A percentile compares a stretch with the other conserved stretches of the same genome.
These are phyloP conservation scores for Mythimna ferrago DNA, from an alignment of 2,888 invertebrate species.

Conservation along the genomic window DNA sequence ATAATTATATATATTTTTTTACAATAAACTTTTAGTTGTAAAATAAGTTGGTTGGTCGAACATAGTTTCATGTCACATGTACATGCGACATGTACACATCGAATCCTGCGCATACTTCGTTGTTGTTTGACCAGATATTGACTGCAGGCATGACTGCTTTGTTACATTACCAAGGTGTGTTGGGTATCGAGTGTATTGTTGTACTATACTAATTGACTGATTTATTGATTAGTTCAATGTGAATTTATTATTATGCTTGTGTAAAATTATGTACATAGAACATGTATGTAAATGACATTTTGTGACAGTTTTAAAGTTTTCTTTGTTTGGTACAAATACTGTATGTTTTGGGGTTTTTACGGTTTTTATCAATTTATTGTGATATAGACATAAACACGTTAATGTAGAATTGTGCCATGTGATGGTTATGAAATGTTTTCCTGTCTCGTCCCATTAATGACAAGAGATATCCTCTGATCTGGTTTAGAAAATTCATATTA, in stretches of 20 bases:
- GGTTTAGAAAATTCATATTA: slow-evolving; percentile 39
- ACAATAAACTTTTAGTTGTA: neutral
- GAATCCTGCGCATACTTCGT: slow-evolving; percentile 23
- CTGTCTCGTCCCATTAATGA: slow-evolving; percentile 29
- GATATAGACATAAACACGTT: slow-evolving; percentile 63
- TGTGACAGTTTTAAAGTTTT: slow-evolving; percentile 70
- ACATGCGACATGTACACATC: neutral
- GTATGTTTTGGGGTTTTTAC: slow-evolving; percentile 77
- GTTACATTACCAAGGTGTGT: slow-evolving; percentile 50
- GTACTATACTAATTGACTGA: slow-evolving; percentile 84
- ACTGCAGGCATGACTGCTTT: slow-evolving; percentile 42
- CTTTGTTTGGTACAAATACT: slow-evolving; percentile 76
- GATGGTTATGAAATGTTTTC: slow-evolving; percentile 52
- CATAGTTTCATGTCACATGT: neutral
- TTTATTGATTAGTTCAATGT: slow-evolving; percentile 79
- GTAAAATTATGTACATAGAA: slow-evolving; percentile 73
- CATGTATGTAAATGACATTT: slow-evolving; percentile 72
- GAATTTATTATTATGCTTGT: slow-evolving; percentile 66
- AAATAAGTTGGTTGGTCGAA: neutral
- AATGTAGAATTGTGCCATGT: slow-evolving; percentile 73
- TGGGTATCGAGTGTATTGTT: slow-evolving; percentile 65
- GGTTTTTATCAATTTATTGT: slow-evolving; percentile 71
- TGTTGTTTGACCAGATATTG: slow-evolving; percentile 25
- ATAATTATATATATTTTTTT: slow-evolving; percentile 6
- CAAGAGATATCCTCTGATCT: slow-evolving; percentile 37